Evolutionary conservation across 2,797 vertebrate species (phyloP).

Genomic region (Xenopus petersii): DNA sequence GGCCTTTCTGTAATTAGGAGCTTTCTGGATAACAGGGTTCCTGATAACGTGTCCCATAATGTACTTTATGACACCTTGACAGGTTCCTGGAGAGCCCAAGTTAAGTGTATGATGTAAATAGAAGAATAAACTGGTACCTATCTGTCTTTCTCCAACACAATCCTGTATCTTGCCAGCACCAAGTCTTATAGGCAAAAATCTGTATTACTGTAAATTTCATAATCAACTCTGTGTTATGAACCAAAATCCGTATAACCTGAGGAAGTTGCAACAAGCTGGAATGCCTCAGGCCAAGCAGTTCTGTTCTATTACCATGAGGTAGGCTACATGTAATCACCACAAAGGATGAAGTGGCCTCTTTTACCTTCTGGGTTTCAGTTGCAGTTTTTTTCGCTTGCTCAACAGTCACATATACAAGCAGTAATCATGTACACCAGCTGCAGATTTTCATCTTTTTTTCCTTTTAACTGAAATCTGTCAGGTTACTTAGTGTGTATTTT

Average conservation of each 20-base stretch:
- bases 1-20: no score
- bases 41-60: no score
- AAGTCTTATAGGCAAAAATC: background rate
- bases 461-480: background rate
- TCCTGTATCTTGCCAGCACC: background rate
- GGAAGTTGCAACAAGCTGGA: background rate
- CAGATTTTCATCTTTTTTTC: background rate
- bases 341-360: background rate
- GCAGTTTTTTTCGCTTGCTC: background rate
- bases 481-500: slow-evolving; percentile 26
- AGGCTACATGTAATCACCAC: background rate
- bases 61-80: no score
- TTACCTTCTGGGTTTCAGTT: background rate
- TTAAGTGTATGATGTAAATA: no score
- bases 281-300: background rate
- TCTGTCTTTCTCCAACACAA: background rate
- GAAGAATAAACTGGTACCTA: background rate
- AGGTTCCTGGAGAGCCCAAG: no score
- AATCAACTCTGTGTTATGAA: background rate
- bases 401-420: background rate
- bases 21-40: no score
- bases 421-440: background rate
- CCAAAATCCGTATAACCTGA: background rate
- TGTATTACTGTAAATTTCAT: background rate
- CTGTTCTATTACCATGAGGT: background rate